phyloP scores from a whole-genome alignment of 2,113 vertebrate species.

The Hirundichthys speculiger region DNA sequence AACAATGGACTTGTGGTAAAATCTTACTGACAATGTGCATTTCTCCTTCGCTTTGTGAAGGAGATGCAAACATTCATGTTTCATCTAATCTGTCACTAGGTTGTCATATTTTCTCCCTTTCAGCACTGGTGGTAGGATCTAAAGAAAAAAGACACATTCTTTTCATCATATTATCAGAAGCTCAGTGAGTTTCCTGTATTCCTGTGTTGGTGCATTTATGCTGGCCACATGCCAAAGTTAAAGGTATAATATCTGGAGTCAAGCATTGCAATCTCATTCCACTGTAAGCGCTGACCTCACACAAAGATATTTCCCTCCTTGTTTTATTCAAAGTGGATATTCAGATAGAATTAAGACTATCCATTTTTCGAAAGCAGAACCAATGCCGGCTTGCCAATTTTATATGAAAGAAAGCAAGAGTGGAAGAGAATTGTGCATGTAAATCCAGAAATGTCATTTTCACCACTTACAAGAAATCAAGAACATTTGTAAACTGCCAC shows the following conservation, averaged over 20 bases:
- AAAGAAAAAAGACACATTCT: background rate
- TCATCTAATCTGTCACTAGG: background rate
- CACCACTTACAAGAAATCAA: background rate
- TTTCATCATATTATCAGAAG: background rate
- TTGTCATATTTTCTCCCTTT: background rate
- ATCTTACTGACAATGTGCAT: conserved; percentile 16
- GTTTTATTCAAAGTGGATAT: no score
- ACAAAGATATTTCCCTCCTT: no score
- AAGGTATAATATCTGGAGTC: background rate
- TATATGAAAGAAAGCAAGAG: no score
- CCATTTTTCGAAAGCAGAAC: no score
- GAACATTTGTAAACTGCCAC: background rate
- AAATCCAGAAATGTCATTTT: background rate
- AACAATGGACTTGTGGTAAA: conserved; percentile 26
- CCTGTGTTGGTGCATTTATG: no score
- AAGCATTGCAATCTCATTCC: conserved; percentile 2
- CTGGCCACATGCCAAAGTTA: no score
- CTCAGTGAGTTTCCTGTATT: conserved; percentile 25
- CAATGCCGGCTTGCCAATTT: no score
- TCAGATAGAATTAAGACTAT: no score
- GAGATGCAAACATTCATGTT: background rate
- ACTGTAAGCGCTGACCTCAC: no score
- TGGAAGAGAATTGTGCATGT: no score
- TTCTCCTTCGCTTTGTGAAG: conserved; percentile 1
- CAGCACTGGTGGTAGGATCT: background rate